These are phyloP conservation scores for Remorina albescens DNA, from an alignment of 2,797 vertebrate genomes.

Conservation along the genomic window DNA sequence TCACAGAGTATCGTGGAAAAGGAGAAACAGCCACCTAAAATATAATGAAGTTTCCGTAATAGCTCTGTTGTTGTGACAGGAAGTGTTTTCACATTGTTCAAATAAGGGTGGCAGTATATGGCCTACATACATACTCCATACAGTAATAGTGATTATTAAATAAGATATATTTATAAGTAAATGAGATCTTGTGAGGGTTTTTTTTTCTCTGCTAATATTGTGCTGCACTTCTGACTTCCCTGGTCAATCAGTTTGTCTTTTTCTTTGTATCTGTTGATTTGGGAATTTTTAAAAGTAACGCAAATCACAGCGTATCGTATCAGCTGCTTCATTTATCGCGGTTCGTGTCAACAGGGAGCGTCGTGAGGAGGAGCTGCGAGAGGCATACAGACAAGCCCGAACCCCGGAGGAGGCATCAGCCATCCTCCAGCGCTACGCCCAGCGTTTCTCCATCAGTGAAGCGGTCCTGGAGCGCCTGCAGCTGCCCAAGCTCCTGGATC, in stretches of 20 bases:
- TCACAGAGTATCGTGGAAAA: background rate
- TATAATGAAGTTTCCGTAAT: background rate
- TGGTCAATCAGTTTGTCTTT: too few species aligned
- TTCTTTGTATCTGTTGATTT: too few species aligned
- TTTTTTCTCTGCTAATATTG: background rate
- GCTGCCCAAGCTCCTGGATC: slow-evolving; percentile 95
- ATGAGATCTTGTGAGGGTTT: background rate
- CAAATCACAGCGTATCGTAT: background rate
- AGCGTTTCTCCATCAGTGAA: slow-evolving; percentile 98
- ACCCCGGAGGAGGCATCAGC: slow-evolving; percentile 91
- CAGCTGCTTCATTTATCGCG: background rate
- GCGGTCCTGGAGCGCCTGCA: slow-evolving; percentile 92
- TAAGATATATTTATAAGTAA: background rate
- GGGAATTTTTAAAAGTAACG: too few species aligned
- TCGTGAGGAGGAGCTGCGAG: slow-evolving; percentile 91
- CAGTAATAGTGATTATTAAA: background rate
- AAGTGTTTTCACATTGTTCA: background rate
- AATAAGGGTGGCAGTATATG: background rate
- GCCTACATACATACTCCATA: background rate
- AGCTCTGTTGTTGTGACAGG: background rate
- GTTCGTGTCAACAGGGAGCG: slow-evolving; percentile 85
- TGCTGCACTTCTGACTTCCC: background rate
- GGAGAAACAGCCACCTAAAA: background rate
- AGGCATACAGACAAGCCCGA: slow-evolving; percentile 89
- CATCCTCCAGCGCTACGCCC: slow-evolving; percentile 94